phyloP scores from a whole-genome alignment of 1,140 invertebrate species.

The Drosophila melanogaster region DNA sequence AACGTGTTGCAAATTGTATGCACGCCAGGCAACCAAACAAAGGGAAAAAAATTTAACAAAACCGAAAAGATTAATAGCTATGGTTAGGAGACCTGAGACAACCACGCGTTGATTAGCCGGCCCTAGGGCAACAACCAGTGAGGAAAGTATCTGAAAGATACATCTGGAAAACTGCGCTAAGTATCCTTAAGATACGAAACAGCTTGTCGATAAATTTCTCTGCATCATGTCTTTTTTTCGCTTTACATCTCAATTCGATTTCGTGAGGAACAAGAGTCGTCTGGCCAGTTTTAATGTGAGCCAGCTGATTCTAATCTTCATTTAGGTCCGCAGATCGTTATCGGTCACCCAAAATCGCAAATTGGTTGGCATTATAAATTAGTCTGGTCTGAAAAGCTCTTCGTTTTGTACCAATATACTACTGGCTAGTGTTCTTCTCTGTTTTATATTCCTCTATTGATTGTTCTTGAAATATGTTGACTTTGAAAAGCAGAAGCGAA shows the following conservation, averaged over 20 bases:
- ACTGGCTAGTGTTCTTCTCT: constrained; percentile 13
- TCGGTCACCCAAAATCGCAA: constrained; percentile 25
- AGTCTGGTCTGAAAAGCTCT: constrained; percentile 20
- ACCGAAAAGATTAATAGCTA: constrained; percentile 56
- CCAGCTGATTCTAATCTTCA: constrained; percentile 31
- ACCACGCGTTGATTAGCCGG: constrained; percentile 64
- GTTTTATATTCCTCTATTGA: constrained; percentile 28
- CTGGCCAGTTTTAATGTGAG: constrained; percentile 5
- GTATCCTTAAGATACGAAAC: constrained; percentile 24
- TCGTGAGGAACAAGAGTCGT: constrained; percentile 16
- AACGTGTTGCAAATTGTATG: constrained; percentile 74
- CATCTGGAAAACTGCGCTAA: neutral
- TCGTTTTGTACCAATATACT: constrained; percentile 15
- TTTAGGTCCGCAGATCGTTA: constrained; percentile 52
- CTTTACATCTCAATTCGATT: constrained; percentile 20
- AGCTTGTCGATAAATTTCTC: constrained; percentile 48
- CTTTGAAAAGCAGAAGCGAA: constrained; percentile 41
- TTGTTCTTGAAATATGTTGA: constrained; percentile 56
- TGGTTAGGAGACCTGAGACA: constrained; percentile 25
- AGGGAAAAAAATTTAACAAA: constrained; percentile 13
- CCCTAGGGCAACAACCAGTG: constrained; percentile 35
- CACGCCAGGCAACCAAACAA: constrained; percentile 24
- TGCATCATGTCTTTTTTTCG: constrained; percentile 20
- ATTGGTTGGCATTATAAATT: constrained; percentile 46
- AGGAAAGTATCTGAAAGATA: constrained; percentile 43